Conservation (phyloP, 2,888 invertebrate species). For the Caenorhabditis zanzibari region DNA sequence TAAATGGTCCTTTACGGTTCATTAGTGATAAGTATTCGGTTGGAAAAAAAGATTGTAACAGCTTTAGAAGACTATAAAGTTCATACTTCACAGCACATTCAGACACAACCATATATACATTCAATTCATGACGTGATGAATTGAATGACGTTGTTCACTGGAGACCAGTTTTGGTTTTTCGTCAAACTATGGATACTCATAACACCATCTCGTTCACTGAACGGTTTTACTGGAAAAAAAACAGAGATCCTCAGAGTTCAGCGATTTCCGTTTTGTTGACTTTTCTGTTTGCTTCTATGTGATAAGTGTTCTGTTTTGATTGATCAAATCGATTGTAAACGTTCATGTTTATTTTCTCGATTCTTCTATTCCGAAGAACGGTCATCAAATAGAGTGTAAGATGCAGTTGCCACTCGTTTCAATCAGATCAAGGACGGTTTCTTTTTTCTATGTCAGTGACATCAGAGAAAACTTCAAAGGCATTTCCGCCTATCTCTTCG, state of each 20-base stretch:
- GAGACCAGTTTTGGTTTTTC: constrained; percentile 46
- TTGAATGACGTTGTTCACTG: constrained; percentile 34
- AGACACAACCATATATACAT: not conserved
- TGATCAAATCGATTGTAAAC: constrained; percentile 11
- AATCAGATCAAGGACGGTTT: constrained; percentile 43
- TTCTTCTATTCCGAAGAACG: not conserved
- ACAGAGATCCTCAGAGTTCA: not conserved
- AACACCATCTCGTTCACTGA: not conserved
- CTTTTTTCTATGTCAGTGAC: constrained; percentile 28
- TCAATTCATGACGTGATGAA: constrained; percentile 35
- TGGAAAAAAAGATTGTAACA: not conserved
- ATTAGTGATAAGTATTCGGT: too few species aligned
- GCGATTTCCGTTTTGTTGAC: constrained; percentile 12
- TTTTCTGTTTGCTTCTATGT: constrained; percentile 2
- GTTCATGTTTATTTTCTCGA: not conserved
- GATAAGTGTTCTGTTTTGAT: constrained; percentile 51
- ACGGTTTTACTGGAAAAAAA: not conserved
- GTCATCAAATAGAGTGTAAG: constrained; percentile 18
- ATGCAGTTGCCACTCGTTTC: constrained; percentile 3
- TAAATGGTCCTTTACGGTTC: not conserved
- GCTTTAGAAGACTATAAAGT: constrained; percentile 22
- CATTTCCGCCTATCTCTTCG: constrained; percentile 12
- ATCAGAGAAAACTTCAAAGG: constrained; percentile 37
- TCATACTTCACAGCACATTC: constrained; percentile 57
- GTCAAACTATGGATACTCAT: constrained; percentile 9